Evolutionary conservation across 2,797 vertebrate genomes (phyloP).

Genomic region (Mionectes olivaceus): DNA sequence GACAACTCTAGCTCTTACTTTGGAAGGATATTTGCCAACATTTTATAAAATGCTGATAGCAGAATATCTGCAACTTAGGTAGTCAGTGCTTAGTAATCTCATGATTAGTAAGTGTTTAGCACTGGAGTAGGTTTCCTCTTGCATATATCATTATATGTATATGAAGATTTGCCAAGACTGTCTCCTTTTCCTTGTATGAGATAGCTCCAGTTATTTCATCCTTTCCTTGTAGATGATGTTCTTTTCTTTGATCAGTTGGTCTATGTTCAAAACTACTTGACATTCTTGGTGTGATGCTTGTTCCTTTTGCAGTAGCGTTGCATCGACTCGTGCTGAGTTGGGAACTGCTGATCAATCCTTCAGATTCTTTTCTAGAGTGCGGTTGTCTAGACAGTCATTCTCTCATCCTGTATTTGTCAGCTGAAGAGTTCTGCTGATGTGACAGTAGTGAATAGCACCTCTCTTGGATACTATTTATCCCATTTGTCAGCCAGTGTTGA

Average conservation of each 20-base stretch:
- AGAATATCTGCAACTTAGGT: background rate
- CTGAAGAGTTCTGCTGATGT: background rate
- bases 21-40: background rate
- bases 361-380: background rate
- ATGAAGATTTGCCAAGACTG: background rate
- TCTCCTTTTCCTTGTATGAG: background rate
- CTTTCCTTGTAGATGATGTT: background rate
- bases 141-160: background rate
- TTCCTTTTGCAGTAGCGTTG: background rate
- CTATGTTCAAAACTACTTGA: background rate
- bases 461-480: background rate
- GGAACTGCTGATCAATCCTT: conserved; percentile 19
- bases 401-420: background rate
- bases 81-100: background rate
- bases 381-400: conserved; percentile 10
- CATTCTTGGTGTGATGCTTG: background rate
- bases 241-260: background rate
- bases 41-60: background rate
- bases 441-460: background rate
- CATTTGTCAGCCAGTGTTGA: background rate
- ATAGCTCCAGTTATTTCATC: background rate
- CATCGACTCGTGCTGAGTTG: background rate
- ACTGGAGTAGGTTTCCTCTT: background rate
- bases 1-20: background rate
- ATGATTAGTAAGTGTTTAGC: background rate